These are phyloP conservation scores for Lutjanus argentimaculatus DNA, from an alignment of 2,797 vertebrate genomes.

Conservation along the genomic window DNA sequence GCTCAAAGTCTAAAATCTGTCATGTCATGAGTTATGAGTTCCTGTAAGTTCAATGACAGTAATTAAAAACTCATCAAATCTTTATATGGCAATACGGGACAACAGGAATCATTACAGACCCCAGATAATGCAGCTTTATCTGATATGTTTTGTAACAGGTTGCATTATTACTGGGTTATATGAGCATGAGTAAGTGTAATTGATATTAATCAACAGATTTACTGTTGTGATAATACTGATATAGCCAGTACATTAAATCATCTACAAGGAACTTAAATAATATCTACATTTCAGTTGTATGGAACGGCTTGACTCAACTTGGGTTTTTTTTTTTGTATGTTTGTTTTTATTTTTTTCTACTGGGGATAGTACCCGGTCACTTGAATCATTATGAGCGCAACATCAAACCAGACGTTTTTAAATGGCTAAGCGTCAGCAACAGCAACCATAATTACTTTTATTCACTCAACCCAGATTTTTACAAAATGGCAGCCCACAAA, in stretches of 20 bases:
- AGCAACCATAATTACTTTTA: too few relatives aligned
- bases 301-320: too few relatives aligned
- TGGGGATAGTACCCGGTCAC: too few relatives aligned
- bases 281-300: too few relatives aligned
- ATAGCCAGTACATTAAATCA: not conserved
- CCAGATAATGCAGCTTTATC: constrained; percentile 37
- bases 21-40: constrained; percentile 25
- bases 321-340: too few relatives aligned
- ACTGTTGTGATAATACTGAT: not conserved
- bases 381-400: too few relatives aligned
- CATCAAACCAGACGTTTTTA: too few relatives aligned
- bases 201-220: not conserved
- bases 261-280: too few relatives aligned
- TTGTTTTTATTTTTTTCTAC: too few relatives aligned
- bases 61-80: constrained; percentile 28
- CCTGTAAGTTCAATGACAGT: constrained; percentile 16
- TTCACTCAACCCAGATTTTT: too few relatives aligned
- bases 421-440: too few relatives aligned
- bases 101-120: constrained; percentile 1
- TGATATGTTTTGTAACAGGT: not conserved
- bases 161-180: not conserved
- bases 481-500: too few relatives aligned
- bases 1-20: constrained; percentile 57
- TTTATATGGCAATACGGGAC: constrained; percentile 4
- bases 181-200: not conserved